A percentile compares a stretch with the other conserved stretches of the same genome.
Evolutionary conservation across 2,113 vertebrate species (phyloP).

Genomic region (Ciconia stormi): DNA sequence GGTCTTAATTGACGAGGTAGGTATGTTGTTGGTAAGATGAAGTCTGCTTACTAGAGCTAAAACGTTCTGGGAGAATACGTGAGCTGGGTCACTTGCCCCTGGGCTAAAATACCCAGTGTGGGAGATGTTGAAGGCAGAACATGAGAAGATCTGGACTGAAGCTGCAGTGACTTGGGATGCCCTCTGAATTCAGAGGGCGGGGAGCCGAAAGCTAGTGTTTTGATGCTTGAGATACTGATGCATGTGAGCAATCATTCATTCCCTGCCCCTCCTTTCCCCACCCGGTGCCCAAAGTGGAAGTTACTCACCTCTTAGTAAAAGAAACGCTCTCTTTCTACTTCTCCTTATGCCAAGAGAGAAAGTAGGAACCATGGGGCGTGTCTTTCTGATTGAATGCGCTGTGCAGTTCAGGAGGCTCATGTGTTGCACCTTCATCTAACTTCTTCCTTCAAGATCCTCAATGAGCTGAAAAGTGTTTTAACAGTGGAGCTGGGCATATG

Average conservation of each 20-base stretch:
- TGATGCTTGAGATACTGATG: background rate
- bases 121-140: background rate
- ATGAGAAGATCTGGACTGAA: background rate
- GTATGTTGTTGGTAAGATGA: background rate
- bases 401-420: rapidly evolving
- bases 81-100: too few species aligned
- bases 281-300: background rate
- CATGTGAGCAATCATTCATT: background rate
- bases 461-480: background rate
- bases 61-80: rapidly evolving
- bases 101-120: background rate
- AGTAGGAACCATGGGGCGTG: rapidly evolving
- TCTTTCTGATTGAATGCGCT: background rate
- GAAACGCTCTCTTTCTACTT: background rate
- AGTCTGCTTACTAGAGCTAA: background rate
- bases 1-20: background rate
- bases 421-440: background rate
- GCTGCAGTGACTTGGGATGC: background rate
- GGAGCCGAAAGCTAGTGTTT: background rate
- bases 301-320: background rate
- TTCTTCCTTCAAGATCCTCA: background rate
- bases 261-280: background rate
- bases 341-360: background rate
- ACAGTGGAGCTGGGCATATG: background rate
- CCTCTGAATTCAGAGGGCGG: background rate